Evolutionary conservation across 2,113 vertebrate genomes (phyloP), one percentile per base, ranked within the genome.

Genomic region (Platichthys stellatus): DNA sequence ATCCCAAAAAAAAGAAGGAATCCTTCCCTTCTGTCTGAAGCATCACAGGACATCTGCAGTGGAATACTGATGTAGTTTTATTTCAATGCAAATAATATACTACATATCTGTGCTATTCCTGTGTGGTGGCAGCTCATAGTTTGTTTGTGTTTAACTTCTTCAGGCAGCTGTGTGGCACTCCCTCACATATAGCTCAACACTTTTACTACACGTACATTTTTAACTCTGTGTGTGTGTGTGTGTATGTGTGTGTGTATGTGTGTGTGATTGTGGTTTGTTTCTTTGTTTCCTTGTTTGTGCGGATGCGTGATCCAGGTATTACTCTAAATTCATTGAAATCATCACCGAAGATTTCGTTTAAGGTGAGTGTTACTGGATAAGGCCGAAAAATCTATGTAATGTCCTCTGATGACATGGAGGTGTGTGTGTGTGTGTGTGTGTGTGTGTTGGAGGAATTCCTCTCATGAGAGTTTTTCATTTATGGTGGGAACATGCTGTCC

Each of bases 401-500:
- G 40, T 43, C 40, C 40, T 43, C 40, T 43, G 40, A 43, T 43
- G 40, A 43, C 40, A 43, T 13, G 40, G 40, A 43, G 12, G 12
- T 11, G 2, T 47, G 47, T 5, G 2, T 49, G 45, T 13, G 45
- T 45, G 43, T 12, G 43, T 45, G 43, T 47, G 14, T 47, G 45
- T 40, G 10, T 38, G 47, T 61, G 17, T 74, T 20, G 18, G 49
- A 51, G 20, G 56, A 57, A 83, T 85, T 75, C 74, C 60, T 64
- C 60, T 64, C 68, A 1, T 7, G 31, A 7, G 31, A 31, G 31
- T 31, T 31, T 31, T 78, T 76, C 75, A 75, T 78, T 28, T 31
- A n/a, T 57, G 18, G 18, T 4, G 15, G 70, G 80, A 85, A 88
- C 81, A 87, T 60, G 9, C 74, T 83, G 85, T 87, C 40, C 73